phyloP scores from a whole-genome alignment of 2,888 invertebrate species.

The Ectemnius continuus region DNA sequence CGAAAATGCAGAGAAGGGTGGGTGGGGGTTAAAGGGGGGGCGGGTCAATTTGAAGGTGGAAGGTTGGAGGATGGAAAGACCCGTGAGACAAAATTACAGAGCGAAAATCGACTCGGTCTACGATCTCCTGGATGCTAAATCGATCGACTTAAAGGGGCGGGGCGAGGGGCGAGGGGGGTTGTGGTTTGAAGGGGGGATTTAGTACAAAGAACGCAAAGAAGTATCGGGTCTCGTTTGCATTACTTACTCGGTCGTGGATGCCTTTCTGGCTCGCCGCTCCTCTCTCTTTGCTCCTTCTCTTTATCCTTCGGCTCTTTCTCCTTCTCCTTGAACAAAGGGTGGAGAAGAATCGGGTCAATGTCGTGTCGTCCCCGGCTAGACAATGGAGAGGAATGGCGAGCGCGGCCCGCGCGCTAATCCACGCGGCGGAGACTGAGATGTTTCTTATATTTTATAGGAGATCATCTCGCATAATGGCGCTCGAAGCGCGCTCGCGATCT shows the following conservation, averaged over 20 bases:
- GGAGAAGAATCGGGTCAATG: conserved; percentile 14
- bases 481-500: too few relatives aligned
- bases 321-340: conserved; percentile 65
- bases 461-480: not conserved
- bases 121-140: conserved; percentile 47
- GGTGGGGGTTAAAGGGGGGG: too few relatives aligned
- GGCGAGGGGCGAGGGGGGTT: not conserved
- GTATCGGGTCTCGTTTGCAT: conserved; percentile 35
- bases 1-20: conserved; percentile 64
- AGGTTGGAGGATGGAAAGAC: conserved; percentile 13
- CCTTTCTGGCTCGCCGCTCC: conserved; percentile 73
- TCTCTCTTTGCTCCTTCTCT: conserved; percentile 71
- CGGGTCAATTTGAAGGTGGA: too few relatives aligned
- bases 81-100: conserved; percentile 46
- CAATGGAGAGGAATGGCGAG: not conserved
- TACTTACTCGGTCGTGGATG: conserved; percentile 78
- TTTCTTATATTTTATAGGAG: not conserved
- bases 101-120: conserved; percentile 47
- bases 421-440: not conserved
- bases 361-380: conserved; percentile 8
- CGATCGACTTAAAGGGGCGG: conserved; percentile 32
- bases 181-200: conserved; percentile 10
- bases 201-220: conserved; percentile 21
- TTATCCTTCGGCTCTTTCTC: conserved; percentile 73
- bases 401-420: not conserved